A percentile compares a stretch with the other conserved stretches of the same genome.
Evolutionary conservation across 2,888 invertebrate genomes (phyloP).

Genomic region (Galerucella calmariensis): DNA sequence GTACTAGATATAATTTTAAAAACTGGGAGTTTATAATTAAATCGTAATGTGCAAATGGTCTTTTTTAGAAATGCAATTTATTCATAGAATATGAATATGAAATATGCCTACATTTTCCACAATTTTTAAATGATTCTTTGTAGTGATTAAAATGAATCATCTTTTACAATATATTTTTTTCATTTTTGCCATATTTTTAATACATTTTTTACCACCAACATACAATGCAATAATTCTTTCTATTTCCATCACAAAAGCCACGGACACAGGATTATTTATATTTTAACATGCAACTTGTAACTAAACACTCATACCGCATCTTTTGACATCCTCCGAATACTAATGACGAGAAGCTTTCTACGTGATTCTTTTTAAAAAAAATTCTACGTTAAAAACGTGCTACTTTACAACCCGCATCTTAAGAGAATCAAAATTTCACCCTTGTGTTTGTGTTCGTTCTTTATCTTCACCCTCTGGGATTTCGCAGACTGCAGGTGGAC

Average conservation of each 20-base stretch:
- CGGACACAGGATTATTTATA: conserved; percentile 1
- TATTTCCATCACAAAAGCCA: not conserved
- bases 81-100: too few relatives aligned
- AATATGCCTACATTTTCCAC: too few relatives aligned
- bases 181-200: too few relatives aligned
- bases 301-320: conserved; percentile 15
- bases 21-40: too few relatives aligned
- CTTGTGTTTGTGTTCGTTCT: not conserved
- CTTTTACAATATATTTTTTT: too few relatives aligned
- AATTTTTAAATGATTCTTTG: too few relatives aligned
- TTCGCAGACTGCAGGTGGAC: conserved; percentile 13
- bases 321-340: conserved; percentile 11
- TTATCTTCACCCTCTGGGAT: conserved; percentile 3
- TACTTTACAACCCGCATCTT: conserved; percentile 10
- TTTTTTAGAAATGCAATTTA: too few relatives aligned
- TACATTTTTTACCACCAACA: too few relatives aligned
- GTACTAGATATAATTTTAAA: too few relatives aligned
- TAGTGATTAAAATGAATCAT: too few relatives aligned
- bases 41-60: too few relatives aligned
- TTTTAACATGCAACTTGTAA: conserved; percentile 14
- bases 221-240: not conserved
- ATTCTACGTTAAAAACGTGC: not conserved
- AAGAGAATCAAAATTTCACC: conserved; percentile 2
- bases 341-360: conserved; percentile 9
- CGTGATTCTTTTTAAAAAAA: conserved; percentile 16